Evolutionary conservation across 2,113 vertebrate genomes (phyloP), one percentile per base, ranked within the genome.

Genomic region (Chionomys nivalis): DNA sequence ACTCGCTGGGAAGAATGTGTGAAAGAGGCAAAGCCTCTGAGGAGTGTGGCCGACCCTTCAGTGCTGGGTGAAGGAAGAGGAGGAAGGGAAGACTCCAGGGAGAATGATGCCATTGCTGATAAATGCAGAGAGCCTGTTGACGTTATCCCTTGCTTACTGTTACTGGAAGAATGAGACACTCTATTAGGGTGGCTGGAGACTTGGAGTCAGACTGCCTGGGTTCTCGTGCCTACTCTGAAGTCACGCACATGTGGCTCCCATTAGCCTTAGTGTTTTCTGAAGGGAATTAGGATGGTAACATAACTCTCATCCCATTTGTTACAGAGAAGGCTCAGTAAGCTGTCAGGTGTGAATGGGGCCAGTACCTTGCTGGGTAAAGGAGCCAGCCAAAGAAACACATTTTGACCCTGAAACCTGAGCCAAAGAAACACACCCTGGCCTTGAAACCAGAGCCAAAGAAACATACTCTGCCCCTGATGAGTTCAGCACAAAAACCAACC

Each of bases 141-240:
- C 42, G 31, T 21, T 42, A 19, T 42, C 16, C 3, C 49, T 72
- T 76, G 9, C 63, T 85, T 81, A 63, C 10, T 93, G 63, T 86
- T n/a, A 72, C 47, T 31, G 49, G 19, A 61, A 90, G 28, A 47
- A 47, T 11, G 63, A 63, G 28, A 85, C 6, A 23, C 44, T 6
- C 2, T 44, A 5, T 10, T 6, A 13, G 49, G 63, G 42, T 5
- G 4, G 61, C 13, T 9, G 0, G 1, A 63, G 52, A 39, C 9
- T 39, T 6, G 31, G 83, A 86, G 83, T 47, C 83, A 44, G 61
- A 66, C 21, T 28, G 79, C 58, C 75, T 75, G 11, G 19, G 17
- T 39, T 42, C 55, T 36, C n/a, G 36, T 11, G 49, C 42, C n/a
- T 10, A 1, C 2, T n/a, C 28, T 33, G n/a, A 36, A 44, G 17